A percentile compares a stretch with the other conserved stretches of the same genome.
Evolutionary conservation across 1,140 invertebrate species (phyloP).

Genomic region (Hylaeus anthracinus): DNA sequence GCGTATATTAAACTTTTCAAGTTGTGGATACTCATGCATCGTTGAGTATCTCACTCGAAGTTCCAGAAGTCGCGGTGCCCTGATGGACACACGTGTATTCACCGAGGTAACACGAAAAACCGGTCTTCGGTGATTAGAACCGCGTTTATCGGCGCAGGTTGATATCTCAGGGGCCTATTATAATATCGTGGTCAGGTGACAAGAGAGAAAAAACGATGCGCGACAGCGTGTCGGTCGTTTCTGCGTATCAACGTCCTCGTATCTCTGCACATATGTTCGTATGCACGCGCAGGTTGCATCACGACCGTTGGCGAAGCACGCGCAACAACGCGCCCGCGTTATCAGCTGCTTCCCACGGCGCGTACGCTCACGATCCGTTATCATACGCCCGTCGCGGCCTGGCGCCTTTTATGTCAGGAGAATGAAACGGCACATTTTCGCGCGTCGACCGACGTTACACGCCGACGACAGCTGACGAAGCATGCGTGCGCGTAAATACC

Average conservation of each 20-base stretch:
- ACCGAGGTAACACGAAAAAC: neutral
- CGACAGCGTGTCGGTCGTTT: neutral
- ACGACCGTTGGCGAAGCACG: conserved; percentile 11
- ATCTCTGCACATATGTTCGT: conserved; percentile 7
- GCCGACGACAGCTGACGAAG: conserved; percentile 19
- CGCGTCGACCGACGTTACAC: conserved; percentile 1
- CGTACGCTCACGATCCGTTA: conserved; percentile 49
- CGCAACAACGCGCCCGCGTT: conserved; percentile 41
- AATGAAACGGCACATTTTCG: conserved; percentile 47
- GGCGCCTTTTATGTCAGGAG: conserved; percentile 44
- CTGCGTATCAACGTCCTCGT: conserved; percentile 1
- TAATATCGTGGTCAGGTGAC: conserved; percentile 7
- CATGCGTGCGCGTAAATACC: neutral
- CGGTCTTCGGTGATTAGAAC: neutral
- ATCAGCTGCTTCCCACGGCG: conserved; percentile 51
- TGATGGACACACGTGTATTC: no score
- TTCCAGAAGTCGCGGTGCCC: no score
- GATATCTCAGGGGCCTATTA: conserved; percentile 1
- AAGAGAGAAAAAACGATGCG: neutral
- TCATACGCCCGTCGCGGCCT: conserved; percentile 34
- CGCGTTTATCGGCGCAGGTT: neutral
- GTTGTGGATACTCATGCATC: no score
- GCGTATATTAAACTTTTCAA: no score
- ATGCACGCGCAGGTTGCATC: conserved; percentile 38
- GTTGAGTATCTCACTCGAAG: no score